Percentiles rank a stretch among this genome's conserved stretches.
These are phyloP conservation scores for Limulus polyphemus DNA, from an alignment of 2,888 invertebrate species.

Conservation along the genomic window DNA sequence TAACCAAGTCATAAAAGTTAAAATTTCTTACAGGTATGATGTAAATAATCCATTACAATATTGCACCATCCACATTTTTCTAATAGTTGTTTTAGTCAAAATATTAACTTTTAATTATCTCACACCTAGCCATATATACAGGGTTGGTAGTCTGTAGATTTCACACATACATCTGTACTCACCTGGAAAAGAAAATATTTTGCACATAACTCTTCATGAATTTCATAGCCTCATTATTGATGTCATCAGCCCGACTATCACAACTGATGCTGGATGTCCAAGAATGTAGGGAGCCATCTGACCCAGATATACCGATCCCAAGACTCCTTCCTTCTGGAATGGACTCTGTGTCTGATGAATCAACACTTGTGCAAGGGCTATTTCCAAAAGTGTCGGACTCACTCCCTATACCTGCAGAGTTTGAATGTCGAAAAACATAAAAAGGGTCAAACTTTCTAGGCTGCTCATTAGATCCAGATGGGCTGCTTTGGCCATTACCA, in stretches of 20 bases:
- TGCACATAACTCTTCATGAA: slow-evolving; percentile 56
- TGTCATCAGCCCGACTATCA: slow-evolving; percentile 48
- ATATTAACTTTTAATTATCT: too few relatives aligned
- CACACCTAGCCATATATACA: too few relatives aligned
- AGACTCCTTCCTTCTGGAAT: slow-evolving; percentile 17
- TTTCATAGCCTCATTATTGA: slow-evolving; percentile 44
- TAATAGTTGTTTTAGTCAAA: too few relatives aligned
- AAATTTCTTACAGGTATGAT: too few relatives aligned
- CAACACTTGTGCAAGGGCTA: slow-evolving; percentile 45
- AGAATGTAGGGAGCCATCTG: slow-evolving; percentile 50
- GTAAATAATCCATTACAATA: too few relatives aligned
- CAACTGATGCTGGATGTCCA: slow-evolving; percentile 45
- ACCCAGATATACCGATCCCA: slow-evolving; percentile 36
- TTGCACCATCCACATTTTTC: too few relatives aligned
- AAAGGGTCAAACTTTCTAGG: slow-evolving; percentile 15
- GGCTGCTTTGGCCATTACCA: slow-evolving; percentile 21
- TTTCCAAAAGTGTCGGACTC: slow-evolving; percentile 41
- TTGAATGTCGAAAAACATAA: slow-evolving; percentile 20
- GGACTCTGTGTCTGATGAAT: slow-evolving; percentile 37
- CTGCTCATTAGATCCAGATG: slow-evolving; percentile 7
- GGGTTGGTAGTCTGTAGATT: too few relatives aligned
- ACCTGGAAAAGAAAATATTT: slow-evolving; percentile 46
- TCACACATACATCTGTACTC: too few relatives aligned
- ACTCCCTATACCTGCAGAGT: slow-evolving; percentile 24
- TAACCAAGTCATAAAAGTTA: too few relatives aligned